Conservation (phyloP, 2,888 invertebrate species). For the Margaritifera margaritifera region DNA sequence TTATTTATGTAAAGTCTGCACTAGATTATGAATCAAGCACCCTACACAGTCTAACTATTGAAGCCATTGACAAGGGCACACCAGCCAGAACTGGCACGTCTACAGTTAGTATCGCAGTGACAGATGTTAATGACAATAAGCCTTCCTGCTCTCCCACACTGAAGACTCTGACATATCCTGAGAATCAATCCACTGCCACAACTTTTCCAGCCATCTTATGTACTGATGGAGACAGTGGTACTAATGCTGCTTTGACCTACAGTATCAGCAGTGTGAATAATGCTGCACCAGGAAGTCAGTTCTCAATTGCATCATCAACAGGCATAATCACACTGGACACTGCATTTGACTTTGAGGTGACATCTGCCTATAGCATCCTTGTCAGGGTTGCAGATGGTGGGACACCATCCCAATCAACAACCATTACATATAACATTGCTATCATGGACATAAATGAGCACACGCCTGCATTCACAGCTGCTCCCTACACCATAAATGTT, state of each 20-base stretch:
- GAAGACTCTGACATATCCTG: constrained; percentile 39
- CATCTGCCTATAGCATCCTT: constrained; percentile 30
- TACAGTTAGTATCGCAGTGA: constrained; percentile 86
- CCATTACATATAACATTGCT: constrained; percentile 43
- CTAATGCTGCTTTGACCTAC: constrained; percentile 42
- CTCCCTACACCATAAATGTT: constrained; percentile 35
- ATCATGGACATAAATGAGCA: constrained; percentile 60
- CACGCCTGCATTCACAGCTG: constrained; percentile 45
- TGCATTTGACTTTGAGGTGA: constrained; percentile 54
- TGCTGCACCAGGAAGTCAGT: constrained; percentile 35
- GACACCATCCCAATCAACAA: constrained; percentile 31
- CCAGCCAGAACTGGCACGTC: constrained; percentile 79
- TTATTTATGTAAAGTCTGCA: constrained; percentile 40
- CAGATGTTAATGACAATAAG: constrained; percentile 85
- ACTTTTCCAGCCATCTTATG: constrained; percentile 40
- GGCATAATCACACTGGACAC: constrained; percentile 37
- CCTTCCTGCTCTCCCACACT: constrained; percentile 44
- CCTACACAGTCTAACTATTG: constrained; percentile 41
- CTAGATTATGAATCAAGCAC: constrained; percentile 54
- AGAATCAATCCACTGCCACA: constrained; percentile 28
- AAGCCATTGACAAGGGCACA: constrained; percentile 42
- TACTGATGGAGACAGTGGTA: constrained; percentile 44
- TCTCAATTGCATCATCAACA: constrained; percentile 31
- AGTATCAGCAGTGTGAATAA: constrained; percentile 36
- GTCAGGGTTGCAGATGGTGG: constrained; percentile 52